Conservation (phyloP, 2,113 vertebrate genomes). For the Eclectus roratus region DNA sequence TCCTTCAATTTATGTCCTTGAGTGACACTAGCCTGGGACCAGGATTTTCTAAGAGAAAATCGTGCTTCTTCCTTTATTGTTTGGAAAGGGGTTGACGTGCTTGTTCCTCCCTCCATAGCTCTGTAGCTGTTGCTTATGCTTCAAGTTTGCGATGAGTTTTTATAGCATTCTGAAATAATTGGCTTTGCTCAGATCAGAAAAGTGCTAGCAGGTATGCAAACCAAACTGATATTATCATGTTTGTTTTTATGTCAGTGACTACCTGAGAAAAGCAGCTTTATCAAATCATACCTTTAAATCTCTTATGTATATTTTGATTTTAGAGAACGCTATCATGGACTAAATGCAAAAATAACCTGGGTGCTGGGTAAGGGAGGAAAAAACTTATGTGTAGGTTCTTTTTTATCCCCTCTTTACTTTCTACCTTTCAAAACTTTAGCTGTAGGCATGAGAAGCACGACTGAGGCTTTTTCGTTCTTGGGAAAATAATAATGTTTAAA, state of each 20-base stretch:
- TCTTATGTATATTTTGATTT: not conserved
- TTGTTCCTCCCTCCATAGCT: not conserved
- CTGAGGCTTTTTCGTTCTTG: not conserved
- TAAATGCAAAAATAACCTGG: not conserved
- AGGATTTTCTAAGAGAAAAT: not conserved
- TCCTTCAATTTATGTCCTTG: not conserved
- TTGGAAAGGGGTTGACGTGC: not conserved
- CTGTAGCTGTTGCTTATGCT: not conserved
- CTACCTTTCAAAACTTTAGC: not conserved
- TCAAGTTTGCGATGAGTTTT: not conserved
- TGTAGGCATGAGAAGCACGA: not conserved
- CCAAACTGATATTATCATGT: not conserved
- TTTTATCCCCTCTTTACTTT: not conserved
- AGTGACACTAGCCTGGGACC: not conserved
- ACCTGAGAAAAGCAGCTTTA: not conserved
- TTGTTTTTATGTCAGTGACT: not conserved
- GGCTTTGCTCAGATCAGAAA: not conserved
- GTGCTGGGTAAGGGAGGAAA: not conserved
- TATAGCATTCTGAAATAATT: not conserved
- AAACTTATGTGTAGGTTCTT: not conserved
- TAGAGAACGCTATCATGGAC: not conserved
- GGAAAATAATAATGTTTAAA: not conserved
- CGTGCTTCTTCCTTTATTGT: not conserved
- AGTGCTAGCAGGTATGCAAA: not conserved
- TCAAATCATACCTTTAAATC: not conserved